Conservation (phyloP, 2,797 vertebrate genomes). For the Tapirus indicus region DNA sequence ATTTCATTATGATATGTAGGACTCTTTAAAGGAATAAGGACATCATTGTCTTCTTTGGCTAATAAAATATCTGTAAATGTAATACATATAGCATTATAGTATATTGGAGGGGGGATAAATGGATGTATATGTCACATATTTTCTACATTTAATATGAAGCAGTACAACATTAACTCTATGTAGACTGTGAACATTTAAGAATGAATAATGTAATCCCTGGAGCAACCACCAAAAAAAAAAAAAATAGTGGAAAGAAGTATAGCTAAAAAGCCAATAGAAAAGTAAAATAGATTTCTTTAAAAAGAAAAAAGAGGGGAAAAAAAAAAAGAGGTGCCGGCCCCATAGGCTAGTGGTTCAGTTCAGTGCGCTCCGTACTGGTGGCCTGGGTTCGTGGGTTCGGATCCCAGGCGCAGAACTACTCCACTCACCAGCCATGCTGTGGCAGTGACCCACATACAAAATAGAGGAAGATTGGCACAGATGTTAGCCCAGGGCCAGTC, state of each 20-base stretch:
- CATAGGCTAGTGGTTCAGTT: too few relatives aligned
- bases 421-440: too few relatives aligned
- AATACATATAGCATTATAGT: too few relatives aligned
- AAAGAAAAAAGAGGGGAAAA: not conserved
- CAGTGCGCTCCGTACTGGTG: too few relatives aligned
- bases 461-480: too few relatives aligned
- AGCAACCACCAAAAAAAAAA: not conserved
- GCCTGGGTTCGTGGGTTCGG: too few relatives aligned
- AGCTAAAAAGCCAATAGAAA: not conserved
- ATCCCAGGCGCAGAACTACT: too few relatives aligned
- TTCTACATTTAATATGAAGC: not conserved
- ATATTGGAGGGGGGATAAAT: not conserved
- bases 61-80: not conserved
- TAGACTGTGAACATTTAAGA: not conserved
- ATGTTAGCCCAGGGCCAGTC: too few relatives aligned
- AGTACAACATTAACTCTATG: not conserved
- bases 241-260: not conserved
- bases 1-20: not conserved
- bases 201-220: not conserved
- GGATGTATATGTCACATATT: not conserved
- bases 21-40: not conserved
- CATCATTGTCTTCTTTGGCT: not conserved
- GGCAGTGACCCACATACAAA: too few relatives aligned
- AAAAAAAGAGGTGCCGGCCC: too few relatives aligned
- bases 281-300: not conserved